A percentile compares a stretch with the other conserved stretches of the same genome.
phyloP scores from a whole-genome alignment of 2,888 invertebrate species.

The Achlya flavicornis region DNA sequence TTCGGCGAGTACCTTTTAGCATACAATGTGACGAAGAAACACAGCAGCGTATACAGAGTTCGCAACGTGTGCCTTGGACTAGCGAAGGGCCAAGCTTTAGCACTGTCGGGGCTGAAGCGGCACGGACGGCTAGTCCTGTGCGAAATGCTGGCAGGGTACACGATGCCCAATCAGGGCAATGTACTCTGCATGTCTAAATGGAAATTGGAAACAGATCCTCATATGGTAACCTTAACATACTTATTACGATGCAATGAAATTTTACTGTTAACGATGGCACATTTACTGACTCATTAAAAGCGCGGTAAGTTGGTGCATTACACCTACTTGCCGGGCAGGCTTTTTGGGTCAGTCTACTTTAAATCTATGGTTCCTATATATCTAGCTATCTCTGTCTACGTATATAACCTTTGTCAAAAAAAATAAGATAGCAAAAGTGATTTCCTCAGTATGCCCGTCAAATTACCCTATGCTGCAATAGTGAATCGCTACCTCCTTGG shows the following conservation, averaged over 20 bases:
- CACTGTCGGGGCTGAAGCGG: slow-evolving; percentile 57
- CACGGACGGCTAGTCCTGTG: slow-evolving; percentile 59
- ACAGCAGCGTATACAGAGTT: slow-evolving; percentile 38
- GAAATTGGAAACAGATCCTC: slow-evolving; percentile 44
- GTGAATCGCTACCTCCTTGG: slow-evolving; percentile 59
- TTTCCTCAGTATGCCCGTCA: slow-evolving; percentile 57
- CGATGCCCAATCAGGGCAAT: slow-evolving; percentile 48
- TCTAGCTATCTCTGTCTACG: too few species aligned
- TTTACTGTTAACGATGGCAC: too few species aligned
- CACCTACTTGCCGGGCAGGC: too few species aligned
- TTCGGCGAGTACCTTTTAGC: slow-evolving; percentile 64
- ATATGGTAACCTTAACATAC: slow-evolving; percentile 43
- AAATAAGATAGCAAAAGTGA: not conserved
- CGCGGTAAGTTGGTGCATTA: too few species aligned
- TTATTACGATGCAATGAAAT: too few species aligned
- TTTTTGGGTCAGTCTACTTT: too few species aligned
- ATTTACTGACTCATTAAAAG: too few species aligned
- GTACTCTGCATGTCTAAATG: slow-evolving; percentile 59
- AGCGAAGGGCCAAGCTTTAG: slow-evolving; percentile 61
- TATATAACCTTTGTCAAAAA: not conserved
- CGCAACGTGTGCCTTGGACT: slow-evolving; percentile 59
- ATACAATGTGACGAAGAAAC: slow-evolving; percentile 43
- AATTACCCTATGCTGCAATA: slow-evolving; percentile 52
- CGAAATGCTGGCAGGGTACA: slow-evolving; percentile 60
- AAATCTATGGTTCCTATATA: too few species aligned